Conservation (phyloP, 1,140 invertebrate species). For the Drosophila baimaii region DNA sequence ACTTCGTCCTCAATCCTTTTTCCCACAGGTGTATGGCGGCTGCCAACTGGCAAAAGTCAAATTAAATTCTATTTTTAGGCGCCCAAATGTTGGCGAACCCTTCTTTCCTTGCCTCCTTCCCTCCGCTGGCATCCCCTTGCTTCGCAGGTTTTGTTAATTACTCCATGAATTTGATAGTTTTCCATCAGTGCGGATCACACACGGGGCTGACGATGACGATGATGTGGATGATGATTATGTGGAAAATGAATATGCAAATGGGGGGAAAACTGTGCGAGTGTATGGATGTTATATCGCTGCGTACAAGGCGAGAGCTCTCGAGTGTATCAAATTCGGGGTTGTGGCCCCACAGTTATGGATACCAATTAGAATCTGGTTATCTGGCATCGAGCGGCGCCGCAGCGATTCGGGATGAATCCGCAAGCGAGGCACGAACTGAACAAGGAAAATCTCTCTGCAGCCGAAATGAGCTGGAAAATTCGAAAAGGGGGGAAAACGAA, state of each 20-base stretch:
- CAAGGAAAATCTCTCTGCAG: conserved; percentile 36
- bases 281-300: conserved; percentile 3
- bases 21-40: conserved; percentile 45
- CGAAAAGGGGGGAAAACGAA: conserved; percentile 1
- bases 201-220: conserved; percentile 17
- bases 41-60: conserved; percentile 57
- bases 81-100: conserved; percentile 38
- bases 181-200: conserved; percentile 55
- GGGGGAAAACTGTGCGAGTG: conserved; percentile 24
- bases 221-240: conserved; percentile 35
- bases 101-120: background rate
- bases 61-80: conserved; percentile 58
- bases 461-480: conserved; percentile 51
- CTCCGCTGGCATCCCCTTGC: no score
- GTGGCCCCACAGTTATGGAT: conserved; percentile 44
- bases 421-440: conserved; percentile 13
- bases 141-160: conserved; percentile 45
- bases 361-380: conserved; percentile 53
- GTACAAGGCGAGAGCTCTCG: conserved; percentile 24
- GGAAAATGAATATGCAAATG: conserved; percentile 57
- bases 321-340: conserved; percentile 47
- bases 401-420: conserved; percentile 12
- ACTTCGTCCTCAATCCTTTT: conserved; percentile 11
- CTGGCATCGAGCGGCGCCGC: conserved; percentile 35
- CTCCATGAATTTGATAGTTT: conserved; percentile 61